phyloP scores from a whole-genome alignment of 2,797 vertebrate species.

The Galagoides demidoff region DNA sequence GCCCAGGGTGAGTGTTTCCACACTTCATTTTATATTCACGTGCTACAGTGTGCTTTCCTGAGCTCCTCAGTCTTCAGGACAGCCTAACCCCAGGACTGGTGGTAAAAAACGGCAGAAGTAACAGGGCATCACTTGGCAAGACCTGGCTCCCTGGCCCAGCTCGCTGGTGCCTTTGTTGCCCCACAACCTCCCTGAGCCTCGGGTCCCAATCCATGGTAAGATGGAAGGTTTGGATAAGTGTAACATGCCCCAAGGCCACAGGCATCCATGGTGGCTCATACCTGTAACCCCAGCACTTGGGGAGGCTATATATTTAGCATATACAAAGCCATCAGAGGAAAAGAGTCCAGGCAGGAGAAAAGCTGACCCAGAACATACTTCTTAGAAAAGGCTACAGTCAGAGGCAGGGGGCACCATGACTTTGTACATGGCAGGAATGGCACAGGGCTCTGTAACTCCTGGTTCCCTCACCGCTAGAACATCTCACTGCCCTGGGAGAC shows the following conservation, averaged over 20 bases:
- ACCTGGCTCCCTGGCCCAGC: background rate
- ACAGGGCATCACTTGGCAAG: background rate
- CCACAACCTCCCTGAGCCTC: background rate
- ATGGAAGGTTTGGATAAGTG: background rate
- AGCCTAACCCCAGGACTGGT: background rate
- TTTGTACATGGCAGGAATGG: background rate
- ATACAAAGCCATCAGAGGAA: background rate
- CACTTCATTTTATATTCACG: background rate
- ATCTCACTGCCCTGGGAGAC: accelerated
- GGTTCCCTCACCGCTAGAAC: background rate
- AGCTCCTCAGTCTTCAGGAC: background rate
- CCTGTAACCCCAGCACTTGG: no score
- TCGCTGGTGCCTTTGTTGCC: background rate
- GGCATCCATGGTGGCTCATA: no score
- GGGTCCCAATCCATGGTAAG: background rate
- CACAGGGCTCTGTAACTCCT: background rate
- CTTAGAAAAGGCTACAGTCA: background rate
- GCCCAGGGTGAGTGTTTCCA: background rate
- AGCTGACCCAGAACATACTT: accelerated
- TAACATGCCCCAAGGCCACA: no score
- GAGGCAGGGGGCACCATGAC: background rate
- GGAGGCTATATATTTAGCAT: no score
- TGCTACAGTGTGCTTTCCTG: background rate
- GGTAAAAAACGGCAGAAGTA: background rate
- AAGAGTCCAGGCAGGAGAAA: background rate